Evolutionary conservation across 64 coral and sea anemone genomes (phyloP).

Genomic region (Stylophora pistillata): DNA sequence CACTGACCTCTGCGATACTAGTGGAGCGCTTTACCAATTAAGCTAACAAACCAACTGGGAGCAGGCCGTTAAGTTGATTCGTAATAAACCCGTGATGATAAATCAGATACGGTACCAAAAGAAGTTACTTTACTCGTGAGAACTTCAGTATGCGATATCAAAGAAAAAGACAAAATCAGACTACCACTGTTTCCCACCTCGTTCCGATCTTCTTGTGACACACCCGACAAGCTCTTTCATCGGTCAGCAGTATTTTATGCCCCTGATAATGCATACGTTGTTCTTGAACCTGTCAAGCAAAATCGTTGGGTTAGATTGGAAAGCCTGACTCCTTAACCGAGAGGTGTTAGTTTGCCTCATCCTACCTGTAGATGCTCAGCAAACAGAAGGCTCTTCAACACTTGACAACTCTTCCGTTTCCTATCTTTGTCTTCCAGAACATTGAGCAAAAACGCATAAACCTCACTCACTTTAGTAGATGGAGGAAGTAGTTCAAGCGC

Average conservation of each 20-base stretch:
- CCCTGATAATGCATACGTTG: constrained; percentile 94
- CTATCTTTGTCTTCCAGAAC: constrained; percentile 87
- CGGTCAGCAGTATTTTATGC: constrained; percentile 82
- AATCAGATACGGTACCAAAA: too few relatives aligned
- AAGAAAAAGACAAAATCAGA: neutral
- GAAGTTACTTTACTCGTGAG: too few relatives aligned
- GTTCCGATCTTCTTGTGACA: constrained; percentile 98
- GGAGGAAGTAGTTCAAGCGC: constrained; percentile 91
- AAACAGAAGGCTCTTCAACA: constrained; percentile 89
- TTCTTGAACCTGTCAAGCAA: constrained; percentile 79
- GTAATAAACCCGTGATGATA: too few relatives aligned
- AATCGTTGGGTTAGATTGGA: neutral
- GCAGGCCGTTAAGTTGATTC: too few relatives aligned
- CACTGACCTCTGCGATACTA: too few relatives aligned
- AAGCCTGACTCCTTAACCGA: neutral
- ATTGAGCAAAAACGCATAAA: constrained; percentile 82
- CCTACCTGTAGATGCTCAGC: constrained; percentile 95
- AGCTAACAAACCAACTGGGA: too few relatives aligned
- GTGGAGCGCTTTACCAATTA: too few relatives aligned
- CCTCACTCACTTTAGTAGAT: constrained; percentile 74
- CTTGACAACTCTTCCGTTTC: constrained; percentile 87
- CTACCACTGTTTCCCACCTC: constrained; percentile 47
- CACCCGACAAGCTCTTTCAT: constrained; percentile 90
- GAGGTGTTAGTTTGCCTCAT: neutral
- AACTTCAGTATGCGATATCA: neutral